Conservation (phyloP, 2,888 invertebrate genomes). For the Pogonocherus hispidulus region DNA sequence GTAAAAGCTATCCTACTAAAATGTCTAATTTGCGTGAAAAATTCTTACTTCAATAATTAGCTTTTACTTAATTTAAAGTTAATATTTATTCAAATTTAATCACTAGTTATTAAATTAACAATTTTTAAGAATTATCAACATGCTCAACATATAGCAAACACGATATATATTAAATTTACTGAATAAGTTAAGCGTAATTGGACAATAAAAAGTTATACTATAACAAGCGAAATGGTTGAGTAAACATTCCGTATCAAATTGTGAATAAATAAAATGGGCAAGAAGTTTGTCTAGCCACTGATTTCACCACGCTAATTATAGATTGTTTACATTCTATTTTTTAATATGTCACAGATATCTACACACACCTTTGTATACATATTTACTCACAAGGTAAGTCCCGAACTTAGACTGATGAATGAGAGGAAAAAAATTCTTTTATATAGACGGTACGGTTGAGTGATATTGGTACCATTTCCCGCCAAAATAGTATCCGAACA, state of each 20-base stretch:
- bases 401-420: slow-evolving; percentile 17
- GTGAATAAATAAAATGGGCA: background rate
- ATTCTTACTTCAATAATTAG: too few species aligned
- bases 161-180: too few species aligned
- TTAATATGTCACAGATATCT: background rate
- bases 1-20: too few species aligned
- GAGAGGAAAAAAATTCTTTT: slow-evolving; percentile 23
- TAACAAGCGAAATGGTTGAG: background rate
- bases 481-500: slow-evolving; percentile 28
- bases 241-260: slow-evolving; percentile 2
- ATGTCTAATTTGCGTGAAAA: too few species aligned
- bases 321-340: background rate
- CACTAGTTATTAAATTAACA: too few species aligned
- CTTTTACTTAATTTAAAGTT: too few species aligned
- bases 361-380: slow-evolving; percentile 31
- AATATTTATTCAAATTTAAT: too few species aligned
- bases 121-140: too few species aligned
- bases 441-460: slow-evolving; percentile 21
- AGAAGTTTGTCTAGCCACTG: background rate
- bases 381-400: slow-evolving; percentile 9
- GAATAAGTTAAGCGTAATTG: background rate
- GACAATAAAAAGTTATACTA: background rate
- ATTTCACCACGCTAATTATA: slow-evolving; percentile 3
- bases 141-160: too few species aligned
- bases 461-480: slow-evolving; percentile 25